These are phyloP conservation scores for Patella pellucida DNA, from an alignment of 2,888 invertebrate genomes.

Conservation along the genomic window DNA sequence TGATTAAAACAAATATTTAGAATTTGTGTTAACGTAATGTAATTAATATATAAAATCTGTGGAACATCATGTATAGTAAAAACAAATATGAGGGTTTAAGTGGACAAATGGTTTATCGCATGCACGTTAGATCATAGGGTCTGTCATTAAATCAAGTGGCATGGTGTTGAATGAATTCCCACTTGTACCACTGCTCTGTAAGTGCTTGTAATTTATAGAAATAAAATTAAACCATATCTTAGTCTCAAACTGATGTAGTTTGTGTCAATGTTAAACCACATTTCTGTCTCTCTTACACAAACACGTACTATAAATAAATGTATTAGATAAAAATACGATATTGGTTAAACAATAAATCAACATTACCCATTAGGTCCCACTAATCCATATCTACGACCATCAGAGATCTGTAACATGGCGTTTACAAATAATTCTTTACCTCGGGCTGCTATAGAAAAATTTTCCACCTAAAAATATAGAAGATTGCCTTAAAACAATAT, in stretches of 20 bases:
- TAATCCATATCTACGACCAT: conserved; percentile 94
- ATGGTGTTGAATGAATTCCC: too few relatives aligned
- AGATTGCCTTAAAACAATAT: neutral
- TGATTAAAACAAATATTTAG: too few relatives aligned
- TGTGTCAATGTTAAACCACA: neutral
- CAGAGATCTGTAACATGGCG: conserved; percentile 91
- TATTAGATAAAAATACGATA: neutral
- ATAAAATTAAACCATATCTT: neutral
- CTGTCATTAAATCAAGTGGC: too few relatives aligned
- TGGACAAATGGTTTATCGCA: too few relatives aligned
- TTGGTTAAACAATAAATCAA: neutral
- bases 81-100: too few relatives aligned
- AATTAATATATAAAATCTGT: too few relatives aligned
- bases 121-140: too few relatives aligned
- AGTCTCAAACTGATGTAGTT: too few relatives aligned
- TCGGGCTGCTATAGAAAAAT: conserved; percentile 96
- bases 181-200: too few relatives aligned
- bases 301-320: too few relatives aligned
- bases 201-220: neutral
- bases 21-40: too few relatives aligned
- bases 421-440: conserved; percentile 98
- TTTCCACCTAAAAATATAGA: conserved; percentile 77
- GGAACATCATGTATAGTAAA: too few relatives aligned
- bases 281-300: neutral
- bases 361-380: conserved; percentile 95